Evolutionary conservation across 2,797 vertebrate genomes (phyloP).

Genomic region (Apogon hyalosoma): DNA sequence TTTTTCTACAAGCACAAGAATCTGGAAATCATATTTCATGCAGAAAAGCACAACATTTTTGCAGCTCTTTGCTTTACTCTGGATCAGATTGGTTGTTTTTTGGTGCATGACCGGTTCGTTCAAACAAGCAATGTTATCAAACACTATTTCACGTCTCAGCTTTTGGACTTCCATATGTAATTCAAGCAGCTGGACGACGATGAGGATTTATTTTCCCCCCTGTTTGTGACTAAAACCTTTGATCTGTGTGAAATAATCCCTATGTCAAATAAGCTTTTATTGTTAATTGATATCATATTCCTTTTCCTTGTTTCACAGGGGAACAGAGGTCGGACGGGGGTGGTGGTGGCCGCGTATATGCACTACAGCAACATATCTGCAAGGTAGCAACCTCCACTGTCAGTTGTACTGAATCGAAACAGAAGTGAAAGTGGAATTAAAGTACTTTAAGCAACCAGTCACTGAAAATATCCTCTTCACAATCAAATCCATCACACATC

Average conservation of each 20-base stretch:
- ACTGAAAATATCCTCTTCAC: neutral
- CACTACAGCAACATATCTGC: constrained; percentile 98
- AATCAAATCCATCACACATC: constrained; percentile 32
- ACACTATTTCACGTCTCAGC: constrained; percentile 15
- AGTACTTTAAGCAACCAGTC: constrained; percentile 62
- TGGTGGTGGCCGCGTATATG: constrained; percentile 95
- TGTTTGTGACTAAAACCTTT: neutral
- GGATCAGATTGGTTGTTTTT: constrained; percentile 11
- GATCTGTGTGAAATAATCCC: constrained; percentile 20
- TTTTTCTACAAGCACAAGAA: too few species aligned
- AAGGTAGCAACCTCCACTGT: constrained; percentile 82
- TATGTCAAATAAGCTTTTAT: constrained; percentile 13
- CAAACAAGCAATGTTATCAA: constrained; percentile 22
- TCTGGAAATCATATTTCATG: too few species aligned
- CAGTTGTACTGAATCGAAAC: neutral
- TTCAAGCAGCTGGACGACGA: constrained; percentile 1
- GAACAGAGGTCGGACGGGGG: constrained; percentile 91
- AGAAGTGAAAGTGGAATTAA: constrained; percentile 69
- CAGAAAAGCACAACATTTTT: constrained; percentile 14
- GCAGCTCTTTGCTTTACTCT: constrained; percentile 4
- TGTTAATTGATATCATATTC: constrained; percentile 4
- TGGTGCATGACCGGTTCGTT: neutral
- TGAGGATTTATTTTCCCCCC: constrained; percentile 15
- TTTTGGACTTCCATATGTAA: constrained; percentile 5
- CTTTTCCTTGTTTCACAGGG: constrained; percentile 80